Percentiles rank a stretch among this genome's conserved stretches.
These are phyloP conservation scores for Periophthalmus magnuspinnatus DNA, from an alignment of 2,797 vertebrate genomes.

Conservation along the genomic window DNA sequence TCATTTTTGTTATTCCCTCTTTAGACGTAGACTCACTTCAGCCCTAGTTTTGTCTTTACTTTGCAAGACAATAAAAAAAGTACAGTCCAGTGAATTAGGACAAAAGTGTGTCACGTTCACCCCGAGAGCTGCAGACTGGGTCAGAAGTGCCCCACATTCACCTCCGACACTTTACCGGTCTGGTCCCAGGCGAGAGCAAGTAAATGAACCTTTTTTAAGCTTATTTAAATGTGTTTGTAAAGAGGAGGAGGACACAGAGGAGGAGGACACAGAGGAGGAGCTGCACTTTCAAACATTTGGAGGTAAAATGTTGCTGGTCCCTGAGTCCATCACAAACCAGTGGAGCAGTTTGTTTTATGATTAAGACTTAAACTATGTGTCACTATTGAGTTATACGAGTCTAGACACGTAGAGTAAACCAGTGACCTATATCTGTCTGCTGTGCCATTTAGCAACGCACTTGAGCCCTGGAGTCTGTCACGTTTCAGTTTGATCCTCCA, in stretches of 20 bases:
- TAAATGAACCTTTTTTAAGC: no score
- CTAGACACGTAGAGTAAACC: neutral
- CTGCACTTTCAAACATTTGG: no score
- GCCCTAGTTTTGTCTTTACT: neutral
- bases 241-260: no score
- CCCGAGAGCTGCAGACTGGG: no score
- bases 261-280: no score
- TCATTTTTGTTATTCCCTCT: neutral
- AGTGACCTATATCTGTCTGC: conserved; percentile 27
- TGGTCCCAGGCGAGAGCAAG: no score
- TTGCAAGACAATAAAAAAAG: no score
- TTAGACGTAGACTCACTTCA: neutral
- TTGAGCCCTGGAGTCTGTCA: conserved; percentile 12
- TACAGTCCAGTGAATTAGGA: conserved; percentile 2
- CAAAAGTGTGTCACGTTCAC: conserved; percentile 1
- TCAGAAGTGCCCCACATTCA: conserved; percentile 1
- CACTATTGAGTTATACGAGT: neutral
- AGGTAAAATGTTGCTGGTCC: no score
- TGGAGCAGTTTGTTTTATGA: neutral
- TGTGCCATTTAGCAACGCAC: conserved; percentile 16
- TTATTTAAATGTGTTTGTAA: no score
- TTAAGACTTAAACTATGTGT: conserved; percentile 13
- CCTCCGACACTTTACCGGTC: no score
- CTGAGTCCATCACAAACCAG: neutral
- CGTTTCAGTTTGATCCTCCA: conserved; percentile 15